These are phyloP conservation scores for Corbicula japonica DNA, from an alignment of 2,888 invertebrate species.

Conservation along the genomic window DNA sequence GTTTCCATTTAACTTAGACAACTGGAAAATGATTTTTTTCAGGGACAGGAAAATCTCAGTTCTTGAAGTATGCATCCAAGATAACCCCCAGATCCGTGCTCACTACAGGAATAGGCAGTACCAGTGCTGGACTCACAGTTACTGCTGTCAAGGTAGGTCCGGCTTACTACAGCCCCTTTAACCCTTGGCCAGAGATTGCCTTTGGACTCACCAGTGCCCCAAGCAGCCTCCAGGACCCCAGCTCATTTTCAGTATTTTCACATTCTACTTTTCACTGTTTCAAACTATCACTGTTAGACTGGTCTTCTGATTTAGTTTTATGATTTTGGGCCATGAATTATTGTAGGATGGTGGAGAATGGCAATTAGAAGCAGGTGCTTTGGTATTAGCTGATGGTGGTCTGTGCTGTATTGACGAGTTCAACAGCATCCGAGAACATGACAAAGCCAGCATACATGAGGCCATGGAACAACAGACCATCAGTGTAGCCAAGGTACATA, in stretches of 20 bases:
- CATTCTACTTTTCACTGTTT: too few relatives aligned
- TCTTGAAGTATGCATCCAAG: slow-evolving; percentile 90
- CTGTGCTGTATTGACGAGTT: slow-evolving; percentile 97
- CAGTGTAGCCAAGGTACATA: slow-evolving; percentile 94
- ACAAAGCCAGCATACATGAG: slow-evolving; percentile 94
- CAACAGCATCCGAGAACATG: slow-evolving; percentile 93
- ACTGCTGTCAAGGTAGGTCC: slow-evolving; percentile 92
- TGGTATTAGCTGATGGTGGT: slow-evolving; percentile 95
- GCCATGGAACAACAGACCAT: slow-evolving; percentile 98
- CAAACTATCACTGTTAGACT: too few relatives aligned
- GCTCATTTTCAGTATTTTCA: too few relatives aligned
- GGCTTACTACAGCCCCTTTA: background rate
- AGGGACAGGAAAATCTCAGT: slow-evolving; percentile 96
- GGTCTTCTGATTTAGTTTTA: too few relatives aligned
- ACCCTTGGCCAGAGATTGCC: too few relatives aligned
- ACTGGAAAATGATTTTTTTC: slow-evolving; percentile 87
- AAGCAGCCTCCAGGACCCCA: too few relatives aligned
- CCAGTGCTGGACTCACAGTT: slow-evolving; percentile 95
- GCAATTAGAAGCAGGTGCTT: slow-evolving; percentile 96
- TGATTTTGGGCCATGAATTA: slow-evolving; percentile 1
- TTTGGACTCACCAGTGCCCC: too few relatives aligned
- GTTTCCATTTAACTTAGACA: background rate
- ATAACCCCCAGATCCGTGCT: slow-evolving; percentile 92
- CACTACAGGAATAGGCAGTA: slow-evolving; percentile 95
- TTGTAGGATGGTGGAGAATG: slow-evolving; percentile 94